phyloP scores from a whole-genome alignment of 2,113 vertebrate species.

The Apteryx mantelli region DNA sequence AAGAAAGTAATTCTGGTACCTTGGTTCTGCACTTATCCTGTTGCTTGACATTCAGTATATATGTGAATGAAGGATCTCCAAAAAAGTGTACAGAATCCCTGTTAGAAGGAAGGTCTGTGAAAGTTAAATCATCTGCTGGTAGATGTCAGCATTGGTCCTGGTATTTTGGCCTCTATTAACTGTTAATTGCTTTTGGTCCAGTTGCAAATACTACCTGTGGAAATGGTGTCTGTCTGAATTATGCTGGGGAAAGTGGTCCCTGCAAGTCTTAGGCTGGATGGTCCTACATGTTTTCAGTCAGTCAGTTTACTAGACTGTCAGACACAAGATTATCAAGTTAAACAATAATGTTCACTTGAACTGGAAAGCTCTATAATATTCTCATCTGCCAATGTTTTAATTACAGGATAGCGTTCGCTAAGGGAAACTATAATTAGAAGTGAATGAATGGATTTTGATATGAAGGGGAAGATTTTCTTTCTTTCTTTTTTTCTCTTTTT shows the following conservation, averaged over 20 bases:
- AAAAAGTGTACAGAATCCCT: neutral
- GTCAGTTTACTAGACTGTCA: conserved; percentile 28
- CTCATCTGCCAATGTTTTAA: conserved; percentile 78
- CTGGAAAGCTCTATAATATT: conserved; percentile 70
- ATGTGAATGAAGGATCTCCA: neutral
- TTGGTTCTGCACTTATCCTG: neutral
- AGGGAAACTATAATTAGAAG: conserved; percentile 78
- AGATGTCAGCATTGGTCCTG: neutral
- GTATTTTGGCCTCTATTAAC: neutral
- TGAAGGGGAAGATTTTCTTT: conserved; percentile 59
- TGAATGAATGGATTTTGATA: conserved; percentile 75
- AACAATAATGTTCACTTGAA: conserved; percentile 61
- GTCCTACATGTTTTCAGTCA: conserved; percentile 12
- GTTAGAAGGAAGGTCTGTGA: neutral
- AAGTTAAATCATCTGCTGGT: neutral
- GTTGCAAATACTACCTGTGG: neutral
- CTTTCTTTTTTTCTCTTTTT: neutral
- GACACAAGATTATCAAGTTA: conserved; percentile 55
- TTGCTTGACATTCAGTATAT: neutral
- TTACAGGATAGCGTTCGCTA: conserved; percentile 64
- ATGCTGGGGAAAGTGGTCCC: neutral
- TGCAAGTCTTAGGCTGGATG: neutral
- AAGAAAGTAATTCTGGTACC: neutral
- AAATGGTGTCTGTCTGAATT: neutral
- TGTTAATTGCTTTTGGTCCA: neutral